Conservation (phyloP, 2,888 invertebrate genomes). For the Catocala sponsa region DNA sequence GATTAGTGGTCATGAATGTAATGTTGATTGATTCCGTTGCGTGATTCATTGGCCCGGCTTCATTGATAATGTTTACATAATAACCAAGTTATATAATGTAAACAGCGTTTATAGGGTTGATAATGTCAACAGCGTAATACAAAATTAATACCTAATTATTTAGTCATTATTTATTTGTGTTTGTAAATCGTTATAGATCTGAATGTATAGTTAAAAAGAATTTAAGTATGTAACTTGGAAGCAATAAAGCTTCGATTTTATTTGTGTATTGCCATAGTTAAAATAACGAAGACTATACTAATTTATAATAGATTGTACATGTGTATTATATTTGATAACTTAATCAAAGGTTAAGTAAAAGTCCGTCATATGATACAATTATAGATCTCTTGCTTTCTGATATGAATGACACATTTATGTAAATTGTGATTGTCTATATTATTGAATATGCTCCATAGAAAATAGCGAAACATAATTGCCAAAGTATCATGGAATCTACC, state of each 20-base stretch:
- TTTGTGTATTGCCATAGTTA: constrained; percentile 50
- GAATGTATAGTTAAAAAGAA: constrained; percentile 60
- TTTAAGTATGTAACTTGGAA: constrained; percentile 59
- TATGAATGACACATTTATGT: constrained; percentile 1
- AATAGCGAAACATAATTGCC: constrained; percentile 32
- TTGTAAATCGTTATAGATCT: constrained; percentile 63
- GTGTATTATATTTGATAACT: constrained; percentile 24
- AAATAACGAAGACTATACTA: constrained; percentile 27
- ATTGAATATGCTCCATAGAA: not conserved
- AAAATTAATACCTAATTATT: constrained; percentile 20
- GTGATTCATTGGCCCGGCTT: not conserved
- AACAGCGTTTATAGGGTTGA: constrained; percentile 25
- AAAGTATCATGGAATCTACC: constrained; percentile 29
- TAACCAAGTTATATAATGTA: not conserved
- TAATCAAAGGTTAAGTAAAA: constrained; percentile 28
- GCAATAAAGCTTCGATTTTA: constrained; percentile 68
- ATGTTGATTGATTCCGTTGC: constrained; percentile 7
- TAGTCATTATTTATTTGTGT: constrained; percentile 36
- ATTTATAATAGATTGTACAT: constrained; percentile 27
- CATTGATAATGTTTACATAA: not conserved
- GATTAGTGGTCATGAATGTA: constrained; percentile 5
- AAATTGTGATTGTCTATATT: not conserved
- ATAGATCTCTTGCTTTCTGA: constrained; percentile 24
- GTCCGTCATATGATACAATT: constrained; percentile 38
- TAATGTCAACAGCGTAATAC: constrained; percentile 27